Percentiles rank a stretch among this genome's conserved stretches.
Conservation (phyloP, 37 sponge, comb jelly and placozoan species). For the Tethya wilhelma region DNA sequence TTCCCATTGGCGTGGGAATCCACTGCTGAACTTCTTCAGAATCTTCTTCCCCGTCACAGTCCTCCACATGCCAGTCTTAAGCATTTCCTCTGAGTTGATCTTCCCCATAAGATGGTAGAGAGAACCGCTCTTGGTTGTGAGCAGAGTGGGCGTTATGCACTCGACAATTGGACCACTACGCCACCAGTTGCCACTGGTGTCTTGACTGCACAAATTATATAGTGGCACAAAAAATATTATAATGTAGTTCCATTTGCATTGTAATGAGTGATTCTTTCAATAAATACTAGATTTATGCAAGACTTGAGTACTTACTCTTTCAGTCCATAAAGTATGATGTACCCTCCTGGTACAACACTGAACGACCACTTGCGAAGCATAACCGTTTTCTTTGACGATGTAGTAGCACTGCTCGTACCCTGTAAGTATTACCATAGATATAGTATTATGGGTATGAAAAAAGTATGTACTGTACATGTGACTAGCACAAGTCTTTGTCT, state of each 20-base stretch:
- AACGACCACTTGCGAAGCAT: conserved; percentile 23
- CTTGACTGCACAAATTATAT: neutral
- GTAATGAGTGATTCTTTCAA: neutral
- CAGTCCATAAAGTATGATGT: conserved; percentile 1
- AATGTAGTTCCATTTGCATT: too few species aligned
- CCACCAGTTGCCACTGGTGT: conserved; percentile 26
- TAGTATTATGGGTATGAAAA: neutral
- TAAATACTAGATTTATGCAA: too few species aligned
- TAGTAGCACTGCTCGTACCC: too few species aligned
- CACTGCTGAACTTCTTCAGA: conserved; percentile 15
- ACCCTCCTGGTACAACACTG: neutral
- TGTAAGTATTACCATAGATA: too few species aligned
- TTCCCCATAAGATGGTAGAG: conserved; percentile 42
- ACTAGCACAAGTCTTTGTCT: neutral
- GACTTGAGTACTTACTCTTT: conserved; percentile 8
- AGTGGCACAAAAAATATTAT: too few species aligned
- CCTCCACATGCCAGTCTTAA: too few species aligned
- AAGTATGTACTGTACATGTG: too few species aligned
- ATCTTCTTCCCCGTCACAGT: neutral
- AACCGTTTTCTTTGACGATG: neutral
- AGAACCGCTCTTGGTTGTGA: conserved; percentile 36
- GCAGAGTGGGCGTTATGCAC: neutral
- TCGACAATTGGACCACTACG: conserved; percentile 62
- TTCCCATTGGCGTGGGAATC: conserved; percentile 49
- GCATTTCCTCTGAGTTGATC: neutral